These are phyloP conservation scores for Empis stercorea DNA, from an alignment of 2,888 invertebrate genomes.

Conservation along the genomic window DNA sequence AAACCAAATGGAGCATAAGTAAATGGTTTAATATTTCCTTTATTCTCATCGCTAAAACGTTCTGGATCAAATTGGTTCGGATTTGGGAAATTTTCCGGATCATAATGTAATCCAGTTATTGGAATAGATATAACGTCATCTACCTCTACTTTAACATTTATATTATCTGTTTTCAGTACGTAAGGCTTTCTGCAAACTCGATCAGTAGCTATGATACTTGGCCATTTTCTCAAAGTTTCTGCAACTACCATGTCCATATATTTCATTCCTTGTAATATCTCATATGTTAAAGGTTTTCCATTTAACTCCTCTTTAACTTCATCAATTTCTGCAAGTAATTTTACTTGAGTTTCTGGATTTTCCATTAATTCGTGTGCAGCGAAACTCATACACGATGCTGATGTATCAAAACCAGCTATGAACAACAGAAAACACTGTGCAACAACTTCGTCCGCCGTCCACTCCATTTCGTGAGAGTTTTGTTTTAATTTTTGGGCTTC, in stretches of 20 bases:
- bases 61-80: constrained; percentile 42
- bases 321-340: constrained; percentile 41
- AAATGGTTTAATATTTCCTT: constrained; percentile 35
- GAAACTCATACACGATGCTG: constrained; percentile 37
- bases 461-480: too few species aligned
- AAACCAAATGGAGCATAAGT: constrained; percentile 42
- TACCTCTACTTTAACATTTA: constrained; percentile 22
- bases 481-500: constrained; percentile 28
- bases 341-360: constrained; percentile 44
- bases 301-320: constrained; percentile 33
- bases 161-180: constrained; percentile 22
- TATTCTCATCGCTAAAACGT: constrained; percentile 44
- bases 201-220: constrained; percentile 36
- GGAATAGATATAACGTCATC: constrained; percentile 27
- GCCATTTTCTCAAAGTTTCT: constrained; percentile 42
- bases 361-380: constrained; percentile 43
- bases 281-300: constrained; percentile 41
- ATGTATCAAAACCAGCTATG: constrained; percentile 43
- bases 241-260: constrained; percentile 45
- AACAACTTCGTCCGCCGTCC: constrained; percentile 41
- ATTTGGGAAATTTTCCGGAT: constrained; percentile 39
- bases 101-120: constrained; percentile 34
- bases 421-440: constrained; percentile 46
- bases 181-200: constrained; percentile 42
- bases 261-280: constrained; percentile 42